A percentile compares a stretch with the other conserved stretches of the same genome.
phyloP scores from a whole-genome alignment of 2,888 invertebrate species.

The Melipona bicolor region DNA sequence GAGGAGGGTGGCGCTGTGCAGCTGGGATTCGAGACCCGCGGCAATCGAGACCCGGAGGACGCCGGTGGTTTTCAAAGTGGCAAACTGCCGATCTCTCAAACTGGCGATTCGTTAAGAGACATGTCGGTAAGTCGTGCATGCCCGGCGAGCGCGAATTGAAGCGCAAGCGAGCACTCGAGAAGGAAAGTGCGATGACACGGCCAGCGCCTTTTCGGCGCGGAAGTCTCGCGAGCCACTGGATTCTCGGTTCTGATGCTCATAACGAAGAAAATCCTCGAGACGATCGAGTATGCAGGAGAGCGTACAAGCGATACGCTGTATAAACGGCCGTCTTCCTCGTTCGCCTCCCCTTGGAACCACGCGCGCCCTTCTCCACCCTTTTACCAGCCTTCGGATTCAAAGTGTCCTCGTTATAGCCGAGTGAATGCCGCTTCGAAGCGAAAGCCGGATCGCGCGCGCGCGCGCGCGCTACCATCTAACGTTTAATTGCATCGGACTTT shows the following conservation, averaged over 20 bases:
- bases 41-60: conserved; percentile 10
- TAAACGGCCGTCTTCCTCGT: conserved; percentile 56
- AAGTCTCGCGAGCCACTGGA: conserved; percentile 50
- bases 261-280: conserved; percentile 75
- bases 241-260: conserved; percentile 62
- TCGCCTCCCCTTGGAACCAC: background rate
- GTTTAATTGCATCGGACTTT: conserved; percentile 80
- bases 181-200: conserved; percentile 40
- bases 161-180: conserved; percentile 65
- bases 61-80: conserved; percentile 51
- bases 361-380: conserved; percentile 35
- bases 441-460: background rate
- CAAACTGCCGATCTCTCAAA: conserved; percentile 52
- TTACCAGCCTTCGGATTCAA: conserved; percentile 67
- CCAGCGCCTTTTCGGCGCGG: background rate
- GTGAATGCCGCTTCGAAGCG: conserved; percentile 69
- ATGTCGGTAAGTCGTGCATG: conserved; percentile 71
- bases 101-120: conserved; percentile 67
- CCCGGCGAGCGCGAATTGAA: conserved; percentile 56
- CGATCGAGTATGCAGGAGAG: conserved; percentile 62
- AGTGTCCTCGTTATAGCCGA: conserved; percentile 73
- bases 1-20: background rate
- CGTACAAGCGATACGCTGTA: conserved; percentile 34
- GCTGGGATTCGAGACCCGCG: conserved; percentile 18
- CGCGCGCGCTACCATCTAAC: conserved; percentile 68